A percentile compares a stretch with the other conserved stretches of the same genome.
These are phyloP conservation scores for Ornithoptera priamus DNA, from an alignment of 2,888 invertebrate genomes.

Conservation along the genomic window DNA sequence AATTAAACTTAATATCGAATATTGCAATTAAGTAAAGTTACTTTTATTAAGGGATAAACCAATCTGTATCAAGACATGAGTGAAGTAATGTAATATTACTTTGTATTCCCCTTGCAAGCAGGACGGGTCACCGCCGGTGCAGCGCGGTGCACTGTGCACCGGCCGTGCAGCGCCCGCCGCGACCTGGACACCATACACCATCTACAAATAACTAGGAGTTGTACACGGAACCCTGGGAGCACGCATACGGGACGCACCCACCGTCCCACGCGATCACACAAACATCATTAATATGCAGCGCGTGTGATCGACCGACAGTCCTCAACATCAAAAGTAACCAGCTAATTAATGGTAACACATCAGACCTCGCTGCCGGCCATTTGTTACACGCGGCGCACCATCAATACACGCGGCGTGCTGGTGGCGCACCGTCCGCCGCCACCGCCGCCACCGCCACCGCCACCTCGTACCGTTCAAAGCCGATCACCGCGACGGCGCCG, in stretches of 20 bases:
- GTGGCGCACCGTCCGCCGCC: neutral
- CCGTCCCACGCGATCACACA: constrained; percentile 1
- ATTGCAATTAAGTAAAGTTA: too few species aligned
- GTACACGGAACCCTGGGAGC: too few species aligned
- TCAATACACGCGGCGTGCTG: constrained; percentile 3
- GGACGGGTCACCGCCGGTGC: too few species aligned
- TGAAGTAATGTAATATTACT: too few species aligned
- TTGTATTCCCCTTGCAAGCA: too few species aligned
- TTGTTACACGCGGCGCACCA: constrained; percentile 6
- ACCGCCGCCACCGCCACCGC: neutral
- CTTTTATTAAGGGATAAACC: too few species aligned
- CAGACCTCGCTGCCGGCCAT: constrained; percentile 17
- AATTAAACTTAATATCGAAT: too few species aligned
- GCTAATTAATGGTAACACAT: constrained; percentile 23
- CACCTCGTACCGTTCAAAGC: constrained; percentile 10
- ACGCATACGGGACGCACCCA: too few species aligned
- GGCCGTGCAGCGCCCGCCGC: too few species aligned
- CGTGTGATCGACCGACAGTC: neutral
- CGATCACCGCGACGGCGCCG: neutral
- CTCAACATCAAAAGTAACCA: constrained; percentile 22
- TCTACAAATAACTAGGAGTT: neutral
- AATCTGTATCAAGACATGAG: too few species aligned
- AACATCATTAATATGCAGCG: constrained; percentile 19
- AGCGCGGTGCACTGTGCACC: too few species aligned
- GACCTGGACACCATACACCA: too few species aligned